Percentiles rank a stretch among this genome's conserved stretches.
These are phyloP conservation scores for Botia almorhae DNA, from an alignment of 2,797 vertebrate species.

Conservation along the genomic window DNA sequence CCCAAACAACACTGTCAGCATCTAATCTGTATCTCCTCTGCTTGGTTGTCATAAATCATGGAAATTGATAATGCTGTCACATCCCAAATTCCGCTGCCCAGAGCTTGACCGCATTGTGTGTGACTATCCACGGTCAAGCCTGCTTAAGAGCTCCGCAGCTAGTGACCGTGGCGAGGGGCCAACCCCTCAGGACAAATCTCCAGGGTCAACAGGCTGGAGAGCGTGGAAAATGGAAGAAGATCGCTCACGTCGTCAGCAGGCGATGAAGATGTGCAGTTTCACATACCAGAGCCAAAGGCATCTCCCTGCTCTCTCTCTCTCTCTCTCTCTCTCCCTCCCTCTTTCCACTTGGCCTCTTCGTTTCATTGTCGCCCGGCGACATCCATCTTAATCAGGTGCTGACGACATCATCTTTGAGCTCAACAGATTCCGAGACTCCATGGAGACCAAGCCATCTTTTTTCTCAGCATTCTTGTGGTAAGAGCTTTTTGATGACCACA, in stretches of 20 bases:
- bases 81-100: slow-evolving; percentile 72
- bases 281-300: slow-evolving; percentile 64
- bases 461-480: slow-evolving; percentile 21
- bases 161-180: slow-evolving; percentile 64
- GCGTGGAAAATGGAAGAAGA: slow-evolving; percentile 72
- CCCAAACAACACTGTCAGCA: slow-evolving; percentile 69
- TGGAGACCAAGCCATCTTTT: slow-evolving; percentile 51
- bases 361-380: slow-evolving; percentile 66
- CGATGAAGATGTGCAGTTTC: slow-evolving; percentile 76
- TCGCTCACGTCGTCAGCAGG: slow-evolving; percentile 70
- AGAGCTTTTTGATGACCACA: slow-evolving; percentile 27
- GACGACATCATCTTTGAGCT: slow-evolving; percentile 63
- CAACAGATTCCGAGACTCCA: slow-evolving; percentile 53
- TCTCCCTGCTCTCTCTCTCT: neutral
- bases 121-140: slow-evolving; percentile 79
- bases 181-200: slow-evolving; percentile 58
- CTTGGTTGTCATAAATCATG: slow-evolving; percentile 75
- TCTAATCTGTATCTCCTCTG: slow-evolving; percentile 67
- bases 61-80: slow-evolving; percentile 81
- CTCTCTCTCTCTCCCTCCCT: slow-evolving; percentile 28
- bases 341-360: slow-evolving; percentile 54
- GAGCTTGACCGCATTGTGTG: slow-evolving; percentile 73
- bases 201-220: slow-evolving; percentile 71
- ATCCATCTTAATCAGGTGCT: slow-evolving; percentile 72
- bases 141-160: slow-evolving; percentile 70